Percentiles rank a stretch among this genome's conserved stretches.
Conservation (phyloP, 2,888 invertebrate genomes). For the Rhyacophila evoluta region DNA sequence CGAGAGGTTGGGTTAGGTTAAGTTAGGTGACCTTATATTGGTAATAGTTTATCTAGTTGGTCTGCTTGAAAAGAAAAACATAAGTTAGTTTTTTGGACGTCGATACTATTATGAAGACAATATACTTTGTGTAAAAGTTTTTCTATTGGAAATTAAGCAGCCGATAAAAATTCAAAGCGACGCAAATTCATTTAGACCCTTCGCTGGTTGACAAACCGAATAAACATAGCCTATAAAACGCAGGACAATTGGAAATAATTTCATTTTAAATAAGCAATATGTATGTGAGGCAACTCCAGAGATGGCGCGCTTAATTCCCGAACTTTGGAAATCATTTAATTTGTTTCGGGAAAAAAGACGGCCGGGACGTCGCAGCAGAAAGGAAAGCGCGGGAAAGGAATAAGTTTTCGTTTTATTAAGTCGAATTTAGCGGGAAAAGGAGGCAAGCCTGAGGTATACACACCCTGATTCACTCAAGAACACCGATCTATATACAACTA, state of each 20-base stretch:
- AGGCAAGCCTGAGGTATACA: background rate
- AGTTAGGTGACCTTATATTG: too few relatives aligned
- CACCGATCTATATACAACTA: too few relatives aligned
- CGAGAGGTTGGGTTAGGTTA: too few relatives aligned
- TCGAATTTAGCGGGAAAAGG: conserved; percentile 36
- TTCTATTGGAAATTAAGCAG: background rate
- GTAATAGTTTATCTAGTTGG: too few relatives aligned
- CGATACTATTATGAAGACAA: too few relatives aligned
- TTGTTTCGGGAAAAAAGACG: background rate
- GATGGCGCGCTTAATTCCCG: conserved; percentile 27
- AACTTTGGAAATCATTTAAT: conserved; percentile 33
- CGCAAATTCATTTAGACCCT: conserved; percentile 11
- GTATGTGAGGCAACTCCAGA: conserved; percentile 9
- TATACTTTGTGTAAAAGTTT: too few relatives aligned
- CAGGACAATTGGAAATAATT: conserved; percentile 24
- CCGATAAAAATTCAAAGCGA: background rate
- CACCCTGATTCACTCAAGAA: background rate
- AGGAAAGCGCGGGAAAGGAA: conserved; percentile 8
- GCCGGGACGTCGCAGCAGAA: background rate
- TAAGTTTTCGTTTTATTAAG: conserved; percentile 43
- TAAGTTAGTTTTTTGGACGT: too few relatives aligned
- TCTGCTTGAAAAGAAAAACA: too few relatives aligned
- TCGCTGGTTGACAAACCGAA: conserved; percentile 10
- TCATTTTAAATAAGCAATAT: conserved; percentile 22
- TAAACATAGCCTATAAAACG: conserved; percentile 5